Evolutionary conservation across 1,140 invertebrate genomes (phyloP), one percentile per base, ranked within the genome.

Genomic region (Chironomus striatipennis): DNA sequence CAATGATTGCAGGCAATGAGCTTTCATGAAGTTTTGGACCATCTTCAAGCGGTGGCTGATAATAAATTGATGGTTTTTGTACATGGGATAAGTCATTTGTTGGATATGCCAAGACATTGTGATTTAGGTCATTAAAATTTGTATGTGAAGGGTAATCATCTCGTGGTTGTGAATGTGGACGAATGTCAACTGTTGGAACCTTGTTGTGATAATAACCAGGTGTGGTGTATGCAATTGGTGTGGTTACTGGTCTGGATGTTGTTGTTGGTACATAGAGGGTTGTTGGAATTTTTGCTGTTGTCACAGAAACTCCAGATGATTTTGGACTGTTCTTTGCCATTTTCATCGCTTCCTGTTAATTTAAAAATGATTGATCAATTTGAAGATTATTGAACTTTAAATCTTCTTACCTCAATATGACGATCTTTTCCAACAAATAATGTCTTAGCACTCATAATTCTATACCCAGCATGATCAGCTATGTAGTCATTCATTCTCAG

Each of bases 401-500:
- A 0, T 64, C 4, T 18, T 0, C 9, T 76, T 75, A 83, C 83
- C 78, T 83, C 82, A 64, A 93, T 89, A 12, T 89, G 86, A 74
- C 87, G 83, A 76, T 90, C 86, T 74, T 87, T 85, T 21, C 91
- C 92, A 42, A 93, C 91, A 77, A 84, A 93, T 7, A 93, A 84
- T 77, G 90, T 93, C 79, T 93, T 93, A 0, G 91, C 91, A 79
- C 90, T 91, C 21, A 93, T 84, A 79, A 94, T 92, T 76, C 91
- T 86, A 79, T 91, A 94, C 65, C 92, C 92, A 77, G 89, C 85
- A 76, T 87, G 85, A 80, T 95, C 93, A 15, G 93, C 93, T 74
- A 95, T 90, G 80, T 95, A 96, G 78, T 95, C 93, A 80, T 92
- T 90, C 43, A 94, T 88, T 3, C 93, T 85, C 57, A 95, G 83